phyloP scores from a whole-genome alignment of 2,797 vertebrate species.

The Manis javanica region DNA sequence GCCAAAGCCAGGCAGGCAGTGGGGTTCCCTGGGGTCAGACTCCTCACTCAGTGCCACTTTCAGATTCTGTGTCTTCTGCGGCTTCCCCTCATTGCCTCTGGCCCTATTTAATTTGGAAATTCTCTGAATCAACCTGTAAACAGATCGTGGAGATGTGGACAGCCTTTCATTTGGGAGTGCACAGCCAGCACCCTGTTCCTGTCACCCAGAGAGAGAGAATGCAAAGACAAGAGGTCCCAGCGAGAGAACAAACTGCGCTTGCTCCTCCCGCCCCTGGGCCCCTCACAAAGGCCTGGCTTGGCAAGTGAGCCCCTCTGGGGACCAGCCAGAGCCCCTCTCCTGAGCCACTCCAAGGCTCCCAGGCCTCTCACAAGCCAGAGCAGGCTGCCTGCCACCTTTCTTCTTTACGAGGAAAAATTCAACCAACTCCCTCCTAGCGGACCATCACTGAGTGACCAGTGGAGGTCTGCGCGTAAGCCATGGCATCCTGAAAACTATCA shows the following conservation, averaged over 20 bases:
- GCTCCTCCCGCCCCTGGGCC: neutral
- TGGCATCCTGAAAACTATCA: neutral
- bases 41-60: neutral
- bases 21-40: neutral
- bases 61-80: neutral
- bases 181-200: rapidly evolving
- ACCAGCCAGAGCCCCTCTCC: neutral
- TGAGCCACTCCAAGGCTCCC: neutral
- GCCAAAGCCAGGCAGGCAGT: neutral
- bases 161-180: neutral
- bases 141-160: neutral
- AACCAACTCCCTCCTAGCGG: neutral
- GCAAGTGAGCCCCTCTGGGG: neutral
- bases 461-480: neutral
- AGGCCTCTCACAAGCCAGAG: neutral
- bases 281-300: neutral
- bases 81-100: too few species aligned
- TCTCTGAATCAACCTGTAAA: neutral
- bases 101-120: neutral
- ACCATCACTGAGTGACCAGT: neutral
- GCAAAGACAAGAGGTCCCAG: neutral
- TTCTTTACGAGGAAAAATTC: neutral
- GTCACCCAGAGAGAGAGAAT: neutral
- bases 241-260: neutral
- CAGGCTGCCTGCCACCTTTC: neutral